Conservation (phyloP, 1,140 invertebrate genomes). For the Orussus abietinus region DNA sequence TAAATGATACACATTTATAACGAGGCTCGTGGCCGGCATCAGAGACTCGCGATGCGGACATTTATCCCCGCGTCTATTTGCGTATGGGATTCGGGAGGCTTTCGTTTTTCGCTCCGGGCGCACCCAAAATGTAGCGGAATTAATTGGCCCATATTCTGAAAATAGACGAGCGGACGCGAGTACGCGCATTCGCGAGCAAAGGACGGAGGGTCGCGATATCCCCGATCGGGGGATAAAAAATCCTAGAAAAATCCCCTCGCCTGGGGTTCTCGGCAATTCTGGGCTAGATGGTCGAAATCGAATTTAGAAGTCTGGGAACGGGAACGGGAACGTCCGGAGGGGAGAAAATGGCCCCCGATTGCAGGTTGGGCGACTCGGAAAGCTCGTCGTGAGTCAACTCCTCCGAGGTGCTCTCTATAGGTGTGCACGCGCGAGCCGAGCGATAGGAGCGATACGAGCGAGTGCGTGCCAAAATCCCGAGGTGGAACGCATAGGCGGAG, state of each 20-base stretch:
- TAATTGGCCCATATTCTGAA: constrained; percentile 35
- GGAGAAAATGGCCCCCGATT: background rate
- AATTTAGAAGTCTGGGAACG: too few relatives aligned
- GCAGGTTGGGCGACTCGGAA: too few relatives aligned
- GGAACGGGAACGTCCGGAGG: too few relatives aligned
- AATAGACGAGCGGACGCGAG: constrained; percentile 20
- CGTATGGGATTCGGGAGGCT: constrained; percentile 27
- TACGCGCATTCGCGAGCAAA: constrained; percentile 7
- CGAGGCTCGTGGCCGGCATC: constrained; percentile 2
- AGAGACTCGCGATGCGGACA: constrained; percentile 17
- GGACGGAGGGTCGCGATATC: background rate
- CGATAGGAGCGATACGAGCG: too few relatives aligned
- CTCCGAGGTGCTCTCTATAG: too few relatives aligned
- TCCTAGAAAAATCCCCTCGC: too few relatives aligned
- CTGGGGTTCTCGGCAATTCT: too few relatives aligned
- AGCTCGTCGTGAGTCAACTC: too few relatives aligned
- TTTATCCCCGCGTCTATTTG: constrained; percentile 25
- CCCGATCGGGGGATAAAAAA: too few relatives aligned
- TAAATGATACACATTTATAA: constrained; percentile 20
- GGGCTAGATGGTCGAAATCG: too few relatives aligned
- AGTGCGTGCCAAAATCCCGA: constrained; percentile 15
- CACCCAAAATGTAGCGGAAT: constrained; percentile 26
- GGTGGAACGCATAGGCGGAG: background rate
- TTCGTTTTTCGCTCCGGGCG: constrained; percentile 28
- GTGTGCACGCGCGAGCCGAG: too few relatives aligned